Evolutionary conservation across 2,888 invertebrate genomes (phyloP), one percentile per base, ranked within the genome.

Genomic region (Plebejus anna): DNA sequence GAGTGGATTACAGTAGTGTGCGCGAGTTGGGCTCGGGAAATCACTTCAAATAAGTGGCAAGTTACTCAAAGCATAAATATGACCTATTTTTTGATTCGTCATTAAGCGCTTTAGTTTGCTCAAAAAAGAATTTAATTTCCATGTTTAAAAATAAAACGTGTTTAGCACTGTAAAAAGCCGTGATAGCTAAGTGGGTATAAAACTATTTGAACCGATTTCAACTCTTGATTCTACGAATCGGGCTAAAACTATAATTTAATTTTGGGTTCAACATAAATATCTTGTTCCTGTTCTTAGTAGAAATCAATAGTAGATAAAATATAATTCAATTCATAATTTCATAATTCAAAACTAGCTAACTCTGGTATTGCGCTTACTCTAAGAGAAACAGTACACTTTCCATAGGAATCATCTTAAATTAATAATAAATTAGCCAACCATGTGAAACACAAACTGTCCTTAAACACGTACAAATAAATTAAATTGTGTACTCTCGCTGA

Each of bases 21-120:
- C 79, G 76, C 76, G 77, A 77, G 78, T 78, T 77, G 77, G 75
- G 61, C 70, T 75, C 77, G 71, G 76, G 78, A 79, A 80, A 80
- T 80, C 80, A 80, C 80, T 80, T 78, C 76, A 79, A 75, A 78
- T 77, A 78, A 80, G 79, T 77, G 80, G 76, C 76, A 77, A 80
- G 80, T 79, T 80, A 79, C 79, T 79, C 78, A 80, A 80, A 80
- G 80, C 80, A 79, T 79, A 80, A 80, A 80, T 80, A 79, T 80
- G 80, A 80, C 80, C 80, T 80, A 80, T 80, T 80, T 80, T 79
- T 80, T 80, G 77, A 80, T 79, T 79, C 79, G 79, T 78, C 78
- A 79, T 79, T 79, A 79, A 80, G 75, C 79, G 79, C 80, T 80
- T 78, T 79, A 80, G 79, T 80, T 79, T 79, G 79, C 79, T 80